Evolutionary conservation across 2,888 invertebrate genomes (phyloP).

Genomic region (Pseudeuparius sepicola): DNA sequence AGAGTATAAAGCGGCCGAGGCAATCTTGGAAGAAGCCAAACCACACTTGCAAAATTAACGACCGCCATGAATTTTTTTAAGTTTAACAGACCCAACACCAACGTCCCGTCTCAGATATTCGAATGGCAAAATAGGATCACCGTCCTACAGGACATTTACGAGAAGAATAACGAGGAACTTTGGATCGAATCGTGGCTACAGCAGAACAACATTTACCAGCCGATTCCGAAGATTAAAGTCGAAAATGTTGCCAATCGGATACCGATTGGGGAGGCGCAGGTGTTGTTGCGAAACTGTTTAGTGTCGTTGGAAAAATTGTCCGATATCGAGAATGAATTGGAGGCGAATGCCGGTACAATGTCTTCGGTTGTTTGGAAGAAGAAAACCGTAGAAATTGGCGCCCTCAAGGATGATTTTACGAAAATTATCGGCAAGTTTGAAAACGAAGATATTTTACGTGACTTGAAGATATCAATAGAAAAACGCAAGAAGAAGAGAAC

Average conservation of each 20-base stretch:
- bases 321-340: slow-evolving; percentile 38
- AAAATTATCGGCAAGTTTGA: slow-evolving; percentile 37
- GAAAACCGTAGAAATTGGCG: slow-evolving; percentile 42
- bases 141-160: slow-evolving; percentile 24
- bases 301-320: slow-evolving; percentile 35
- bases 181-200: slow-evolving; percentile 38
- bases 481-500: slow-evolving; percentile 41
- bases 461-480: slow-evolving; percentile 39
- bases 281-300: slow-evolving; percentile 31
- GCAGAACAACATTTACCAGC: slow-evolving; percentile 26
- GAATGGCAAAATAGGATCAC: too few relatives aligned
- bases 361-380: slow-evolving; percentile 47
- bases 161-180: slow-evolving; percentile 33
- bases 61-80: slow-evolving; percentile 24
- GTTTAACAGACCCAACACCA: slow-evolving; percentile 22
- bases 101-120: slow-evolving; percentile 19
- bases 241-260: slow-evolving; percentile 22
- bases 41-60: too few relatives aligned
- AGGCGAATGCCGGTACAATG: slow-evolving; percentile 39
- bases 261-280: slow-evolving; percentile 36
- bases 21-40: slow-evolving; percentile 58
- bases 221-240: slow-evolving; percentile 29
- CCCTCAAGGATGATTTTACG: slow-evolving; percentile 41
- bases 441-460: slow-evolving; percentile 38
- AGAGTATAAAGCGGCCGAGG: slow-evolving; percentile 59